Evolutionary conservation across 2,888 invertebrate species (phyloP).

Genomic region (Taphrorychus bicolor): DNA sequence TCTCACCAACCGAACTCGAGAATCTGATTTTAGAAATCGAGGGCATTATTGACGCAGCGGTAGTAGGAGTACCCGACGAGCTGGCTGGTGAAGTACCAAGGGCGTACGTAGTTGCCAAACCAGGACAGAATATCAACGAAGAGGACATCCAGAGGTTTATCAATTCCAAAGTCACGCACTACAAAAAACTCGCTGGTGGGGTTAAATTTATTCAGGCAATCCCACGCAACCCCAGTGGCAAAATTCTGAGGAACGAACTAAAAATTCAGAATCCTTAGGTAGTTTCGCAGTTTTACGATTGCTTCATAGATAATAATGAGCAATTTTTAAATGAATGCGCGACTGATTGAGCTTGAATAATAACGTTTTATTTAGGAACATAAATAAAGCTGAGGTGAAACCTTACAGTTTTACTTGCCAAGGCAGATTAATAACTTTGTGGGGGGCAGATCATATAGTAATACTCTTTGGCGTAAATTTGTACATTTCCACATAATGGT

Average conservation of each 20-base stretch:
- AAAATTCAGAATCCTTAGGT: constrained; percentile 54
- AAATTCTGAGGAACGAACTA: constrained; percentile 75
- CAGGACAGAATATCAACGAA: constrained; percentile 64
- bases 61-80: constrained; percentile 76
- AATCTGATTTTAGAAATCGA: constrained; percentile 75
- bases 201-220: constrained; percentile 73
- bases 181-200: constrained; percentile 76
- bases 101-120: constrained; percentile 74
- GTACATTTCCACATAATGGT: not conserved
- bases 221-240: constrained; percentile 79
- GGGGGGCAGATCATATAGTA: too few relatives aligned
- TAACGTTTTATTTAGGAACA: not conserved
- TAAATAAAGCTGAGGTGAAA: too few relatives aligned
- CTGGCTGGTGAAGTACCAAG: constrained; percentile 77
- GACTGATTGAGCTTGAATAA: constrained; percentile 7
- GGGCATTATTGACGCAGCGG: constrained; percentile 78
- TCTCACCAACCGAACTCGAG: constrained; percentile 86
- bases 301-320: not conserved
- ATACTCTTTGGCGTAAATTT: not conserved
- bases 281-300: not conserved
- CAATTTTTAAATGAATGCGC: not conserved
- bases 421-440: too few relatives aligned
- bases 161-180: constrained; percentile 71
- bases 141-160: constrained; percentile 66
- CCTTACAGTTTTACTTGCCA: too few relatives aligned